Evolutionary conservation across 2,888 invertebrate species (phyloP), one percentile per base, ranked within the genome.

Genomic region (Pristionchus arcanus): DNA sequence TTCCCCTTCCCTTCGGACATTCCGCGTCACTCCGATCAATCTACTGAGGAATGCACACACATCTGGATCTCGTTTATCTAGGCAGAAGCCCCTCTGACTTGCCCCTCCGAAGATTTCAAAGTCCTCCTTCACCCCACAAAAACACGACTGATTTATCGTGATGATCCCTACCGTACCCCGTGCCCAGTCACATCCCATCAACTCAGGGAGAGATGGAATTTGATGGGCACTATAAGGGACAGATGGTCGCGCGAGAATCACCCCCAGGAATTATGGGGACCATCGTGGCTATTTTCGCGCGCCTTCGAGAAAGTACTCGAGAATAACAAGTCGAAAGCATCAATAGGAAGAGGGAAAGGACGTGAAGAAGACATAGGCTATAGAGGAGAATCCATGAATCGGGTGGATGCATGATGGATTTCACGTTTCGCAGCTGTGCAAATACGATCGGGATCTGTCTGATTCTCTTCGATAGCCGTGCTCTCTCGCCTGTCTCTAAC

Each of bases 51-150:
- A 68, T 31, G 7, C 49, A 28, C 37, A 13, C 81, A 81, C 81
- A 81, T 81, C 81, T 81, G 81, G 81, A 53, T 81, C 81, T 81
- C 81, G 81, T 81, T 81, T 81, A 81, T 81, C 49, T 53, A 81
- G 49, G 49, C 42, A 25, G 49, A 81, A 81, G 49, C 42, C 42
- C 42, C 42, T 81, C 49, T n/a, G 81, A 49, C 81, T n/a, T n/a
- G n/a, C 49, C 37, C 19, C 63, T 13, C 11, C 28, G 63, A 37
- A 11, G 19, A 74, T 37, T 74, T 74, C 74, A 49, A 53, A n/a
- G 81, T 28, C 21, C 31, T 28, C 21, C 15, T 42, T 11, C 9
- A 7, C 15, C 74, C 16, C 16, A 42, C 42, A 81, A 81, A 81
- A 81, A 81, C 81, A 81, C 49, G 81, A 5, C 81, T 81, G 81